Conservation (phyloP, 92 coral and sea anemone genomes). For the Epizoanthus ramosus region DNA sequence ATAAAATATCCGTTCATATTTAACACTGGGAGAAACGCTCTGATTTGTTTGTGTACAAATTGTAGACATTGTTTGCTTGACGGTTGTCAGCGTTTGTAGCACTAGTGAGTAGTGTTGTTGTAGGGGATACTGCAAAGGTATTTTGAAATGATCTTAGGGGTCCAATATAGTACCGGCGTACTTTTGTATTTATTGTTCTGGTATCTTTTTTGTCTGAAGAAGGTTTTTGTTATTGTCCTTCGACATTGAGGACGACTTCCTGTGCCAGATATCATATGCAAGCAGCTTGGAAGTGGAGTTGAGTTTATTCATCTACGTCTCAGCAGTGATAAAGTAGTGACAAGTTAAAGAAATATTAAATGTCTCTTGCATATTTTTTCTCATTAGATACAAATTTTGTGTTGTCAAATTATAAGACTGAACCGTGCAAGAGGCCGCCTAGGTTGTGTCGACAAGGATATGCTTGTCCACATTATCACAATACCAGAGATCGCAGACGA, state of each 20-base stretch:
- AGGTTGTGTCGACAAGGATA: constrained; percentile 98
- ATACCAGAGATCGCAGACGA: constrained; percentile 94
- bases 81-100: constrained; percentile 7
- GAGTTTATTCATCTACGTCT: not conserved
- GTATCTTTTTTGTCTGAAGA: constrained; percentile 5
- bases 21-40: not conserved
- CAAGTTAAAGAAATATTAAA: not conserved
- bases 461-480: constrained; percentile 99
- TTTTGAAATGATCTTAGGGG: constrained; percentile 3
- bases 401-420: constrained; percentile 97
- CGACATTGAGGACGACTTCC: no score
- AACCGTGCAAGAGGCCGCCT: constrained; percentile 98
- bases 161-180: not conserved
- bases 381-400: constrained; percentile 93
- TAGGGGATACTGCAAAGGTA: constrained; percentile 5
- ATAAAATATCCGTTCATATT: not conserved
- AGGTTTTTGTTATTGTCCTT: not conserved
- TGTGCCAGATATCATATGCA: no score
- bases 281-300: not conserved
- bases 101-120: not conserved
- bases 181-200: not conserved
- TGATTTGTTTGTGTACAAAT: constrained; percentile 20
- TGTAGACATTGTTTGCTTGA: constrained; percentile 29
- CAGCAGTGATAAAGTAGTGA: not conserved
- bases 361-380: not conserved